phyloP scores from a whole-genome alignment of 2,113 vertebrate species.

The Leptodactylus fuscus region DNA sequence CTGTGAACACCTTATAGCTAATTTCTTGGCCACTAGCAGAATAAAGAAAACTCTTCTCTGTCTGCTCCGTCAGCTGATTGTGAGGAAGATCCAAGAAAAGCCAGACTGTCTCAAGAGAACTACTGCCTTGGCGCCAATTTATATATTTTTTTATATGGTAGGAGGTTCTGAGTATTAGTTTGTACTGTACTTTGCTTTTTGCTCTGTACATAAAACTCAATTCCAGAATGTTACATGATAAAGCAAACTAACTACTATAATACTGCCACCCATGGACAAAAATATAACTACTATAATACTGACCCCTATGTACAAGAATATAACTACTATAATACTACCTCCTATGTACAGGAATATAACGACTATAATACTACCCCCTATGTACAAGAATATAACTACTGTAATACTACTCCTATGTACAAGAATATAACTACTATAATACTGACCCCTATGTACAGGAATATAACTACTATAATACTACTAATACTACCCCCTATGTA shows the following conservation, averaged over 20 bases:
- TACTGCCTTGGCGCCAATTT: not conserved
- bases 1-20: not conserved
- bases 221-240: not conserved
- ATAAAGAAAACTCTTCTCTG: not conserved
- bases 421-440: slow-evolving; percentile 18
- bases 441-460: slow-evolving; percentile 1
- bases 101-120: not conserved
- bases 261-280: not conserved
- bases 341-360: slow-evolving; percentile 18
- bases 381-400: slow-evolving; percentile 12
- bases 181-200: not conserved
- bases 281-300: slow-evolving; percentile 24
- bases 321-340: slow-evolving; percentile 9
- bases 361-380: slow-evolving; percentile 4
- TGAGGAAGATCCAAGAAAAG: not conserved
- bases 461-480: slow-evolving; percentile 27
- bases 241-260: not conserved
- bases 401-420: not conserved
- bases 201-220: not conserved
- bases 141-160: not conserved
- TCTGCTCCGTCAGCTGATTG: not conserved
- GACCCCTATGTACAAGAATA: not conserved
- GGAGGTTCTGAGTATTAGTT: not conserved
- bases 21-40: not conserved
- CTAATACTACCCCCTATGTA: slow-evolving; percentile 9